A percentile compares a stretch with the other conserved stretches of the same genome.
Conservation (phyloP, 64 coral and sea anemone species). For the Montipora foliosa region DNA sequence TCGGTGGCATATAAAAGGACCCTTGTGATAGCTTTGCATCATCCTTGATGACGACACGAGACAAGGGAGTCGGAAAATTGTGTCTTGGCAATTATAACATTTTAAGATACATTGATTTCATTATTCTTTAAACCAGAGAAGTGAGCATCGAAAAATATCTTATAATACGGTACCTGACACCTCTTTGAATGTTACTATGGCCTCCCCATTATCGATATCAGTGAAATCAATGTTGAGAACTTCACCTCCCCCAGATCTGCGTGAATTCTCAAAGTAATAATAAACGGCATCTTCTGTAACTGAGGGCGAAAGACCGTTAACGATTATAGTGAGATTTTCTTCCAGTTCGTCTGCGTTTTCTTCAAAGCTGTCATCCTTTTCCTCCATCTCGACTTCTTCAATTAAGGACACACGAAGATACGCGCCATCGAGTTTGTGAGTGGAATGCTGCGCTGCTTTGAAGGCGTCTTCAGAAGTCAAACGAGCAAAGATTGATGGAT, state of each 20-base stretch:
- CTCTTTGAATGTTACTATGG: conserved; percentile 4
- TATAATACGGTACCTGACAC: no score
- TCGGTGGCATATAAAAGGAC: no score
- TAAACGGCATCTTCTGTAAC: conserved; percentile 53
- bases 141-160: no score
- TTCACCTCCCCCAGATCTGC: conserved; percentile 65
- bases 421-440: not conserved
- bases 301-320: conserved; percentile 26
- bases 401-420: not conserved
- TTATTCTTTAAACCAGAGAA: no score
- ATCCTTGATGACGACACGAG: no score
- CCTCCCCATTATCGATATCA: not conserved
- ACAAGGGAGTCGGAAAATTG: no score
- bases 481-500: not conserved
- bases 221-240: not conserved
- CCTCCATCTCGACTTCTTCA: not conserved
- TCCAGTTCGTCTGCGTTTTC: not conserved
- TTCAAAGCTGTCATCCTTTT: not conserved
- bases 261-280: conserved; percentile 70
- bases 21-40: no score
- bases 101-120: no score
- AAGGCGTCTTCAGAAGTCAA: conserved; percentile 15
- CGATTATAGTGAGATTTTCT: not conserved
- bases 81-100: no score
- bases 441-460: not conserved